Base-by-base conservation (phyloP, 2,113 vertebrate species). In the Lagopus muta region DNA sequence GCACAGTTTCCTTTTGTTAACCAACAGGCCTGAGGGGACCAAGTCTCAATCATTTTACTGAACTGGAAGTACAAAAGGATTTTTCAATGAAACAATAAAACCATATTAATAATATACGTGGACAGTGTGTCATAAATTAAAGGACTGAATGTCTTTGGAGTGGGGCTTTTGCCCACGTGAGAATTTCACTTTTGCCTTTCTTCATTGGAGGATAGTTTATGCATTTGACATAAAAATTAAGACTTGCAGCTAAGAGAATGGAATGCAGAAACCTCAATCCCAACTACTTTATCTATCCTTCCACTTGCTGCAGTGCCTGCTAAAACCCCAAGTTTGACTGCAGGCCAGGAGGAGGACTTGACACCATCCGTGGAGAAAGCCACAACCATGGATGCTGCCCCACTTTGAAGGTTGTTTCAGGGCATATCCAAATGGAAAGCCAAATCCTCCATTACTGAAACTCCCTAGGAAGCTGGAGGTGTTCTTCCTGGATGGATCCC, bases 1-100 rank as follows among this genome's bases (percentile, higher is more conserved):
- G 94, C 95, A 95, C 70, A 4, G 4, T 86, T 95, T 88, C 91
- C 65, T 92, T 91, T 83, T 93, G 76, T 82, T 94, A 83, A 82
- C 73, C 86, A 82, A 11, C 25, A 57, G 55, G 67, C 85, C 78
- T 78, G 40, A 88, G 86, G 57, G 71, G 34, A 34, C 65, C 27
- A 34, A 38, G 5, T 13, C 61, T 65, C 85, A 47, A 21, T 87
- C 82, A 52, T 74, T 93, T 81, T 87, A 60, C n/a, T 90, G 89
- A 86, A 52, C n/a, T 73, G 47, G 36, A 42, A 81, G 17, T 75
- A 86, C 67, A 94, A 73, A 69, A 86, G 86, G 55, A 40, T 70
- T 89, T 73, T 77, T 4, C 50, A 82, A 86, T 78, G 57, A 91
- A 75, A 52, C 64, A 83, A 81, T 80, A 91, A 85, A 96, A 64